Percentiles rank a stretch among this genome's conserved stretches.
These are phyloP conservation scores for Pandemis cinnamomeana DNA, from an alignment of 2,888 invertebrate species.

Conservation along the genomic window DNA sequence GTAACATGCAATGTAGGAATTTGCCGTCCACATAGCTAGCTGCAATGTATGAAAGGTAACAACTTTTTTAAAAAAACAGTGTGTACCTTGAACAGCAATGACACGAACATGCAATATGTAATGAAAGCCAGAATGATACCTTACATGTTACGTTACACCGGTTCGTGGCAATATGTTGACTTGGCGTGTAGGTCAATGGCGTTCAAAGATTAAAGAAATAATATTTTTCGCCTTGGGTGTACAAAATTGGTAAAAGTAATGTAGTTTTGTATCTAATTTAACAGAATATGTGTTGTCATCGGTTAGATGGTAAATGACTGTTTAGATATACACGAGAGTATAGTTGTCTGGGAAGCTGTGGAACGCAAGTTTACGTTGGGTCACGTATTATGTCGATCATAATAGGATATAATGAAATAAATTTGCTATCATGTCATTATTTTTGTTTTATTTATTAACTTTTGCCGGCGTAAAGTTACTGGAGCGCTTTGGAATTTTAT, in stretches of 20 bases:
- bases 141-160: too few species aligned
- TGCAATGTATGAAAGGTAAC: too few species aligned
- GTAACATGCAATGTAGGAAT: too few species aligned
- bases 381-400: slow-evolving; percentile 72
- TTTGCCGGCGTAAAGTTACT: too few species aligned
- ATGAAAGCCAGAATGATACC: too few species aligned
- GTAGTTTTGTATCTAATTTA: slow-evolving; percentile 44
- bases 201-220: slow-evolving; percentile 21
- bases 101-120: too few species aligned
- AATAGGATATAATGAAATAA: slow-evolving; percentile 75
- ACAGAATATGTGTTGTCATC: slow-evolving; percentile 48
- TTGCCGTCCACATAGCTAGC: too few species aligned
- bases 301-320: slow-evolving; percentile 54
- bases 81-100: too few species aligned
- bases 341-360: slow-evolving; percentile 58
- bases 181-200: neutral
- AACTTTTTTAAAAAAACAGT: too few species aligned
- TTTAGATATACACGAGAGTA: slow-evolving; percentile 53
- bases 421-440: slow-evolving; percentile 77
- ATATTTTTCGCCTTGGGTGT: slow-evolving; percentile 52
- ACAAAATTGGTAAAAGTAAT: slow-evolving; percentile 50
- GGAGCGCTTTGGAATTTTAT: too few species aligned
- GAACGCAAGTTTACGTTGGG: slow-evolving; percentile 61
- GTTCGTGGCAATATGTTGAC: neutral
- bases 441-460: slow-evolving; percentile 49